These are phyloP conservation scores for Chroicocephalus ridibundus DNA, from an alignment of 2,113 vertebrate species.

Conservation along the genomic window DNA sequence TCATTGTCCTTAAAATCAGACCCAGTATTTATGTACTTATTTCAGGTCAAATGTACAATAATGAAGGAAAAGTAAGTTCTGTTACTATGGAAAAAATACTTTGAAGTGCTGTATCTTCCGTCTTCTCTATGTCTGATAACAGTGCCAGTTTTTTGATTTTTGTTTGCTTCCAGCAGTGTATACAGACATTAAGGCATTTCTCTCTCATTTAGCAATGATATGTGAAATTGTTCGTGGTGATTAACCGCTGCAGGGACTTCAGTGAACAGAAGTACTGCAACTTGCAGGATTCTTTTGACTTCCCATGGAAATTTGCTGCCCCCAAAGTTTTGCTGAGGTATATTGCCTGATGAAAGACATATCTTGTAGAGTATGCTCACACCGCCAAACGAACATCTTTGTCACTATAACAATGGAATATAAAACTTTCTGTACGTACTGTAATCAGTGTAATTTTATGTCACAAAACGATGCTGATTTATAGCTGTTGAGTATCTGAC, in stretches of 20 bases:
- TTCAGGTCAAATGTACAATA: neutral
- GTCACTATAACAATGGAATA: neutral
- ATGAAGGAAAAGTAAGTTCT: neutral
- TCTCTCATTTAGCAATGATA: neutral
- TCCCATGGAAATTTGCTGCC: neutral
- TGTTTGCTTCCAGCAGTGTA: neutral
- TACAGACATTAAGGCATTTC: neutral
- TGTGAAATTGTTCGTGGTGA: neutral
- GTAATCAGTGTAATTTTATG: neutral
- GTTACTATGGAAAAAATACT: neutral
- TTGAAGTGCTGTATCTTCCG: neutral
- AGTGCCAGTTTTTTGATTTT: neutral
- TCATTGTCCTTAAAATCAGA: neutral
- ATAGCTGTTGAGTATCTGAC: neutral
- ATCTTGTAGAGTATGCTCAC: neutral
- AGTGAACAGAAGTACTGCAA: neutral
- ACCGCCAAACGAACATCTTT: neutral
- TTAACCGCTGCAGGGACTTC: neutral
- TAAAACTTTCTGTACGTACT: neutral
- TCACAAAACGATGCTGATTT: neutral
- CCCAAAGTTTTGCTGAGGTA: neutral
- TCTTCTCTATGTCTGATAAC: neutral
- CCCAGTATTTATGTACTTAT: neutral
- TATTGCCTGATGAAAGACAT: neutral
- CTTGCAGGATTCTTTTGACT: neutral